These are phyloP conservation scores for Lottia gigantea DNA, from an alignment of 2,888 invertebrate genomes.

Conservation along the genomic window DNA sequence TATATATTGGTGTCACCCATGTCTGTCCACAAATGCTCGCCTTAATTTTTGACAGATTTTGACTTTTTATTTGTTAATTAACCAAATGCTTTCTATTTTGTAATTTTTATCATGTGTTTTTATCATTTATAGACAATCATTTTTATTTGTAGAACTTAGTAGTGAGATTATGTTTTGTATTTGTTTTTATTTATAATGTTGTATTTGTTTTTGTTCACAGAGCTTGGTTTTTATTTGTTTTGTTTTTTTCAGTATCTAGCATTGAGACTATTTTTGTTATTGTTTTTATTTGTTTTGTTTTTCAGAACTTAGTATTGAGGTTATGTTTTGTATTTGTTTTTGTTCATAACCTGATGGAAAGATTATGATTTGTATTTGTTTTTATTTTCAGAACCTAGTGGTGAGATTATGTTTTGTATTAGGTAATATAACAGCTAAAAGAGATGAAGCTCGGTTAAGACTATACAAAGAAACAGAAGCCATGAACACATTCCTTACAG, in stretches of 20 bases:
- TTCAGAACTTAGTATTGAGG: not conserved
- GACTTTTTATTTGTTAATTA: no score
- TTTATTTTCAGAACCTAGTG: constrained; percentile 73
- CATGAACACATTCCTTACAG: constrained; percentile 57
- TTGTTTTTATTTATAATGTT: not conserved
- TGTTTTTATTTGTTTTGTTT: not conserved
- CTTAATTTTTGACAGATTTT: no score
- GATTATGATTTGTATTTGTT: no score
- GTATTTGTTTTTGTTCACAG: not conserved
- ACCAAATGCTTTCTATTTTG: no score
- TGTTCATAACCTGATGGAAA: not conserved
- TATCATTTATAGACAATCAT: no score
- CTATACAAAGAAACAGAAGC: constrained; percentile 61
- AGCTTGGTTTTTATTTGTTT: not conserved
- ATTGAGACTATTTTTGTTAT: not conserved
- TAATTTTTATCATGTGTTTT: no score
- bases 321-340: constrained; percentile 70
- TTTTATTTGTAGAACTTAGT: constrained; percentile 56
- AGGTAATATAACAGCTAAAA: constrained; percentile 85
- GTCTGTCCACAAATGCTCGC: no score
- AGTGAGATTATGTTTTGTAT: not conserved
- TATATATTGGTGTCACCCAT: no score
- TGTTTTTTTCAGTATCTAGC: not conserved
- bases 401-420: constrained; percentile 84
- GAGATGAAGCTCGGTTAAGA: constrained; percentile 75